Evolutionary conservation across 2,888 invertebrate species (phyloP).

Genomic region (Notodonta dromedarius): DNA sequence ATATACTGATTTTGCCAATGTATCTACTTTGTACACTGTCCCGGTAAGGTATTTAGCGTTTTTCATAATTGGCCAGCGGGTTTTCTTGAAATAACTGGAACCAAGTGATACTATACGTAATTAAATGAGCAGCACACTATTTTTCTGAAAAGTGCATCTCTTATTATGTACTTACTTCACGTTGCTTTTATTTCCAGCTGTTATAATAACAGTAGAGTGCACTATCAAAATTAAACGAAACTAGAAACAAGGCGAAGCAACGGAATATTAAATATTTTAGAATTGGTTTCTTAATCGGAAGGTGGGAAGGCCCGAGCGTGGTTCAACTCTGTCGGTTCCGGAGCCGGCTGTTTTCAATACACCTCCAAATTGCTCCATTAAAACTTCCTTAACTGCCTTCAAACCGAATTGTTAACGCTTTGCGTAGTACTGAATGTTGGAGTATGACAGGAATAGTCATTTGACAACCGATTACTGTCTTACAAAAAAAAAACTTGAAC

Average conservation of each 20-base stretch:
- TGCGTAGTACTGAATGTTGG: conserved; percentile 48
- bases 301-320: conserved; percentile 31
- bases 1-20: too few relatives aligned
- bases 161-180: too few relatives aligned
- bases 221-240: conserved; percentile 28
- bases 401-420: conserved; percentile 59
- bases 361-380: conserved; percentile 73
- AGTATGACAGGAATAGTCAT: conserved; percentile 46
- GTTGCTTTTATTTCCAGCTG: too few relatives aligned
- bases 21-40: too few relatives aligned
- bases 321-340: conserved; percentile 45
- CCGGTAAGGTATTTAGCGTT: too few relatives aligned
- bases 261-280: conserved; percentile 32
- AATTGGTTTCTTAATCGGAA: conserved; percentile 54
- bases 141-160: too few relatives aligned
- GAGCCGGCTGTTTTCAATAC: conserved; percentile 65
- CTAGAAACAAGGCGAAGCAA: conserved; percentile 30
- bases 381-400: conserved; percentile 66
- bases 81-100: too few relatives aligned
- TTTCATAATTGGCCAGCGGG: too few relatives aligned
- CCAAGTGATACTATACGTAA: too few relatives aligned
- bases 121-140: too few relatives aligned
- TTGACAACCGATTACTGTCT: conserved; percentile 28
- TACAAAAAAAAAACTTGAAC: neutral
- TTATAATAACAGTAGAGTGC: neutral